Evolutionary conservation across 2,888 invertebrate species (phyloP).

Genomic region (Melanostoma mellinum): DNA sequence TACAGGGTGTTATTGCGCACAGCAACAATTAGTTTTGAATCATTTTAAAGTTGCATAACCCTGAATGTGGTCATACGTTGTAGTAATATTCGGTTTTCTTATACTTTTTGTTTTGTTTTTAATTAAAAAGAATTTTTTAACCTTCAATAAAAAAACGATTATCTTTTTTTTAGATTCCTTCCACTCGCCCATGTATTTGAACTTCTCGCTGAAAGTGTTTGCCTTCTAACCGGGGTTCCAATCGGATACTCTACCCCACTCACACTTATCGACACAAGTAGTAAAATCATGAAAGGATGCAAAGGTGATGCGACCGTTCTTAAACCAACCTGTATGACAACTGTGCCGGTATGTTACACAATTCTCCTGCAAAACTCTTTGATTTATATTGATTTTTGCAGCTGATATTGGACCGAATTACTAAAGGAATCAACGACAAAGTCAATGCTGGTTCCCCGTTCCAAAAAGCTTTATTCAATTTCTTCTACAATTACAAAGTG

Average conservation of each 20-base stretch:
- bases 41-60: no score
- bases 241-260: conserved; percentile 98
- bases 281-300: conserved; percentile 97
- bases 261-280: conserved; percentile 95
- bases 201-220: conserved; percentile 94
- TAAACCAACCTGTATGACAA: conserved; percentile 96
- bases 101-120: no score
- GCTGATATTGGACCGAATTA: conserved; percentile 98
- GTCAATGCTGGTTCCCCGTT: conserved; percentile 91
- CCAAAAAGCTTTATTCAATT: conserved; percentile 93
- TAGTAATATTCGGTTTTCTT: no score
- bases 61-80: no score
- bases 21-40: no score
- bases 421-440: conserved; percentile 97
- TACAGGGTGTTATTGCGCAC: no score
- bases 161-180: conserved; percentile 86
- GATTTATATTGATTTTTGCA: conserved; percentile 79
- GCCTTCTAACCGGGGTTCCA: conserved; percentile 92
- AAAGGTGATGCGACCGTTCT: conserved; percentile 96
- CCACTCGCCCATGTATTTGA: conserved; percentile 99
- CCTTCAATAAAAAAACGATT: no score
- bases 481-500: conserved; percentile 96
- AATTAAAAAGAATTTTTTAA: no score
- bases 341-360: conserved; percentile 91
- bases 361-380: neutral